Evolutionary conservation across 1,140 invertebrate species (phyloP), one percentile per base, ranked within the genome.

Genomic region (Monomorium pharaonis): DNA sequence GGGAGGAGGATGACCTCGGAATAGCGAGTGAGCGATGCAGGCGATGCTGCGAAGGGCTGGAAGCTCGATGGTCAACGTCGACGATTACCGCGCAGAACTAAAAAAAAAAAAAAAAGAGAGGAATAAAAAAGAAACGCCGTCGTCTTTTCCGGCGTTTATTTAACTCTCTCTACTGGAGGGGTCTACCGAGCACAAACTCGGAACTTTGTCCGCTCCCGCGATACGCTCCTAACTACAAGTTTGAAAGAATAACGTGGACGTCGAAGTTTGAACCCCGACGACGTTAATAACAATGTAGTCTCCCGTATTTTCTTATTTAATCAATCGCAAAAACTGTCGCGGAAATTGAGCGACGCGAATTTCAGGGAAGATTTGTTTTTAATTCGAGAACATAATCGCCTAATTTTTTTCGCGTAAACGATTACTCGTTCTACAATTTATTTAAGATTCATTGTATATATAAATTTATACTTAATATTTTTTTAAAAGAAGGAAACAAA

Each of bases 1-100:
- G 54, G 10, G 6, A 21, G 56, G 6, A 56, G 44, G 37, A 27
- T 10, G 37, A 54, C 63, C 42, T 76, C 14, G 47, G 60, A 65
- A 62, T 60, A 72, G 81, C 63, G 74, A 74, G 33, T 65, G 74
- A 54, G 42, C 33, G 78, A 70, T 37, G 37, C n/a, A 69, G 18
- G 33, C n/a, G n/a, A n/a, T n/a, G n/a, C 27, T 47, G 27, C 16
- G 12, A 16, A 63, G 37, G 14, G 44, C 16, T 30, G 62, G 51
- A 81, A 49, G 76, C 65, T 76, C 87, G 78, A 86, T 76, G 88
- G 85, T 89, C 88, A 86, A 89, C 86, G 88, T 69, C 65, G 78
- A 67, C 65, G 56, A 69, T 81, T 87, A 87, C 69, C 70, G 58
- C 72, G 54, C 58, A 47, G 7, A 16, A 54, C 74, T 58, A 16